A percentile compares a stretch with the other conserved stretches of the same genome.
Evolutionary conservation across 2,113 vertebrate genomes (phyloP).

Genomic region (Trichomycterus rosablanca): DNA sequence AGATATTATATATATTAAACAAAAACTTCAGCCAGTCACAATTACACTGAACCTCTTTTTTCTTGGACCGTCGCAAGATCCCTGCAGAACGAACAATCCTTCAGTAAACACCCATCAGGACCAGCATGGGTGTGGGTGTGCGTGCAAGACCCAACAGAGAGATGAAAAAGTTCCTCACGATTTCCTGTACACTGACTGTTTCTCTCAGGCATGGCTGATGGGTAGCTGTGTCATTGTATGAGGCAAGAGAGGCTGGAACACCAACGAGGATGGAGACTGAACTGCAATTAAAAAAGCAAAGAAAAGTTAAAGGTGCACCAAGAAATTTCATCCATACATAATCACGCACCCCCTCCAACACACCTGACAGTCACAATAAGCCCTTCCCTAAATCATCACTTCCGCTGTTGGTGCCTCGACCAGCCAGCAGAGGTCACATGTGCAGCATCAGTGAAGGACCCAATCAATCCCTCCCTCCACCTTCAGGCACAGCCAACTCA

Average conservation of each 20-base stretch:
- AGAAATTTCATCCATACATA: too few relatives aligned
- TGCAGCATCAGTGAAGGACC: too few relatives aligned
- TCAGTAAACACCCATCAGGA: constrained; percentile 21
- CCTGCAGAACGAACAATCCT: constrained; percentile 27
- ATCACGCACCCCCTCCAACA: too few relatives aligned
- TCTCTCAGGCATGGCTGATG: constrained; percentile 59
- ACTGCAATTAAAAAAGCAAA: constrained; percentile 46
- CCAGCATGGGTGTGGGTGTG: constrained; percentile 5
- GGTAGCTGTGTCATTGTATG: constrained; percentile 64
- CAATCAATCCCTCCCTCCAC: too few relatives aligned
- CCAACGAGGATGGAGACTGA: constrained; percentile 57
- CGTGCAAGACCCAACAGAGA: constrained; percentile 27
- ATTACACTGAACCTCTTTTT: constrained; percentile 31
- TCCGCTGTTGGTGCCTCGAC: too few relatives aligned
- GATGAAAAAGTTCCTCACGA: constrained; percentile 14
- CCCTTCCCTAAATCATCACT: too few relatives aligned
- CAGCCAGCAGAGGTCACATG: too few relatives aligned
- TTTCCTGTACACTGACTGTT: constrained; percentile 23
- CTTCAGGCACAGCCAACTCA: too few relatives aligned
- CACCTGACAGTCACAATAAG: too few relatives aligned
- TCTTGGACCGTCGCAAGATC: constrained; percentile 29
- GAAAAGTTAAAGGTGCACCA: too few relatives aligned
- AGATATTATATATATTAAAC: constrained; percentile 57
- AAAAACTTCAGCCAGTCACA: constrained; percentile 50
- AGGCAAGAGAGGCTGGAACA: constrained; percentile 65